Conservation (phyloP, 1,140 invertebrate genomes). For the Microplitis demolitor region DNA sequence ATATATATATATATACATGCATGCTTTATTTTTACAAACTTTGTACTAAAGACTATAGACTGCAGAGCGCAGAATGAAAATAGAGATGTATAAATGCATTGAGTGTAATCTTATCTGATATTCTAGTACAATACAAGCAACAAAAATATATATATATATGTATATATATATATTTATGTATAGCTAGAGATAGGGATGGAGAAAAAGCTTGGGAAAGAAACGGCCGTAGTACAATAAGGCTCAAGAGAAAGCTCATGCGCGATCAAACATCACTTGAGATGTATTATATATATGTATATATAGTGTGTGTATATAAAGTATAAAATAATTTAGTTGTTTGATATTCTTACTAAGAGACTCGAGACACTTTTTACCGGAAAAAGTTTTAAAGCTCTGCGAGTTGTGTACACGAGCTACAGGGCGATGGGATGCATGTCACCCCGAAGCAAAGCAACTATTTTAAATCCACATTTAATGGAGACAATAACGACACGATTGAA, state of each 20-base stretch:
- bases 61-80: background rate
- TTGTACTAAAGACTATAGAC: background rate
- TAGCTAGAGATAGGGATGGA: background rate
- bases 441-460: no score
- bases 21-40: background rate
- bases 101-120: no score
- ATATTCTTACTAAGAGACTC: background rate
- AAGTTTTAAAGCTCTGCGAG: no score
- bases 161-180: background rate
- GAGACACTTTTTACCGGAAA: no score
- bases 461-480: no score
- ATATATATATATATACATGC: no score
- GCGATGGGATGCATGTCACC: no score
- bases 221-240: background rate
- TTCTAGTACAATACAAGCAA: no score
- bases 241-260: slow-evolving; percentile 4
- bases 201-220: background rate
- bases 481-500: no score
- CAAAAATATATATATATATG: no score
- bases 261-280: background rate
- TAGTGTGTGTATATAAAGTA: background rate
- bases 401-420: no score
- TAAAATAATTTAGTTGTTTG: background rate
- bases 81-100: background rate
- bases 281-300: background rate